Base-by-base conservation (phyloP, 2,888 invertebrate species). In the Epsilonema sp. region DNA sequence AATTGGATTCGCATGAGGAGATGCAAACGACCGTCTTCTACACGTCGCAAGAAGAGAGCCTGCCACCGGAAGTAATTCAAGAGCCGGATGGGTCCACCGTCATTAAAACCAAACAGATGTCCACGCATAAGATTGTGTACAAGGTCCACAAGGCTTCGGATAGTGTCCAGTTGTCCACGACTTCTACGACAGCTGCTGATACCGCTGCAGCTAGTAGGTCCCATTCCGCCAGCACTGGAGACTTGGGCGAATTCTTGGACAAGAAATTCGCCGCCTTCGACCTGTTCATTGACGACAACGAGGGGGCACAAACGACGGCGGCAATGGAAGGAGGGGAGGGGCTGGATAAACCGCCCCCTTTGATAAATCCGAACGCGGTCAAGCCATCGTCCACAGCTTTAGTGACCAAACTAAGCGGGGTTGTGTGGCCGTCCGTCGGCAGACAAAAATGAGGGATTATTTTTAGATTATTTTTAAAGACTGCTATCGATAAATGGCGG, bases 111-210 rank as follows among this genome's bases (percentile, higher is more conserved):
- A 31, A 31, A 31, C 31, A 31, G 31, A 16, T 31, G 8, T 31
- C 40, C 26, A 44, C 48, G 21, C 47, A 48, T n/a, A 44, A 47
- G 8, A 48, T 50, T 24, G 47, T 50, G 24, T 50, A 48, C 42
- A 11, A 20, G 8, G 39, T 39, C 16, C 39, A 39, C 39, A 31
- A 31, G 31, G 11, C 31, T 16, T 13, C 31, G 16, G 31, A 31
- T 31, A 8, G 31, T 8, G 31, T 31, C 31, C 31, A 13, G 8
- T 8, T 31, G 31, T 13, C 11, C 31, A 8, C 8, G 16, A 31
- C 31, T 13, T 13, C 31, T 8, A 16, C 8, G 31, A n/a, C n/a
- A n/a, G n/a, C n/a, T n/a, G n/a, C n/a, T n/a, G n/a, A n/a, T n/a
- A n/a, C n/a, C n/a, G n/a, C n/a, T n/a, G n/a, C n/a, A n/a, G n/a